Evolutionary conservation across 2,888 invertebrate genomes (phyloP), one percentile per base, ranked within the genome.

Genomic region (Acrocyrtus sp.): DNA sequence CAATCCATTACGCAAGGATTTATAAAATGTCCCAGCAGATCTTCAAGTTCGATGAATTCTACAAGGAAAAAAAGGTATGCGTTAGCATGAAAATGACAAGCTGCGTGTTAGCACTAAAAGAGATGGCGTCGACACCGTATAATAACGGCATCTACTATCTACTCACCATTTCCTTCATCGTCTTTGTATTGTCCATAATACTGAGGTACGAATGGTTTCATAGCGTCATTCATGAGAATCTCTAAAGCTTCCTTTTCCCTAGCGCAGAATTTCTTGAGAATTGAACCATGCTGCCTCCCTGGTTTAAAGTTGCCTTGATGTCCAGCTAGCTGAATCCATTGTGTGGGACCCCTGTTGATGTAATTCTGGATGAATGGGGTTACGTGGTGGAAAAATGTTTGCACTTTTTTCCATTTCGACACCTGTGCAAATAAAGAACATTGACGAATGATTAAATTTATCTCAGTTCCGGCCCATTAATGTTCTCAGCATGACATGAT

Each of bases 1-100:
- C 96, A 95, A 86, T 97, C 97, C 96, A 97, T 97, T 2, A 97
- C 96, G 83, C 95, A 96, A 0, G 97, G 96, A 74, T 93, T 90
- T 81, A 92, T 90, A 84, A 96, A 97, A 83, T 94, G 94, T 76
- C 94, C 93, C 68, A 97, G 86, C 60, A 97, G 87, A 86, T 97
- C 97, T 88, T 97, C 94, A 62, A 97, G 87, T 86, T 96, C 95
- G 72, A 97, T 88, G 85, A 95, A 97, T 77, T 83, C 85, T 84
- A 66, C 22, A 62, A 27, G 10, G n/a, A n/a, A n/a, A n/a, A n/a
- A n/a, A n/a, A n/a, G n/a, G n/a, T n/a, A n/a, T n/a, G 50, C 3
- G 3, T 5, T 22, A 50, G 21, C 12, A n/a, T n/a, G 8, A 12
- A 39, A 39, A 39, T 12, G 10, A 39, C 41, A 8, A 8, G 41